Evolutionary conservation across 2,797 vertebrate species (phyloP), one percentile per base, ranked within the genome.

Genomic region (Decapterus maruadsi): DNA sequence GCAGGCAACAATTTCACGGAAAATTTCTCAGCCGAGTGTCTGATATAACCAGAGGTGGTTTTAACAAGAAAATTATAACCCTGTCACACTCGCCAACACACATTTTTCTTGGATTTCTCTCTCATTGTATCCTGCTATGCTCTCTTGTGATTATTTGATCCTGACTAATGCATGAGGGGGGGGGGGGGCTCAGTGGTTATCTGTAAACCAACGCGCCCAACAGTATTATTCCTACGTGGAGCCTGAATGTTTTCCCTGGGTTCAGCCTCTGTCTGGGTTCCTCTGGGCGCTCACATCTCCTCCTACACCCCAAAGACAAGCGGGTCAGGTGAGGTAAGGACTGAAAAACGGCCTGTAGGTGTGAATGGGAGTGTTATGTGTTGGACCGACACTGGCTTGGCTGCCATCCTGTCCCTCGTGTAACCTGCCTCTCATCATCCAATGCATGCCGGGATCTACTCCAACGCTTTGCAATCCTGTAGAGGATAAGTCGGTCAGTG

Each of bases 31-130:
- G 34, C 16, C 22, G 26, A 62, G 53, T 19, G 38, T n/a, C 29
- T 0, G 1, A 40, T 59, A 29, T 19, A 55, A 53, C 7, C 34
- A 34, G 2, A 58, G 59, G 40, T 22, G 43, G 20, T 46, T 67
- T 67, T 59, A 4, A 60, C 4, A 36, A 55, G 36, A 54, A 61
- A 77, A 61, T 14, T 3, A 22, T 2, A 54, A 38, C 36, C 46
- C 68, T 43, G 19, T 58, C 20, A 58, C n/a, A 73, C 14, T 43
- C 8, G 20, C 72, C 68, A 56, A 43, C 51, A 72, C 34, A 66
- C 3, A 16, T 69, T 66, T 26, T 63, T 57, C 58, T 38, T 68
- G 5, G 12, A 17, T 61, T 60, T 60, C 10, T 45, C 2, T 48
- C 50, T 57, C 8, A 20, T 59, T 40, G 58, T 4, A 13, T 38